These are phyloP conservation scores for Morone chrysops DNA, from an alignment of 2,113 vertebrate species.

Conservation along the genomic window DNA sequence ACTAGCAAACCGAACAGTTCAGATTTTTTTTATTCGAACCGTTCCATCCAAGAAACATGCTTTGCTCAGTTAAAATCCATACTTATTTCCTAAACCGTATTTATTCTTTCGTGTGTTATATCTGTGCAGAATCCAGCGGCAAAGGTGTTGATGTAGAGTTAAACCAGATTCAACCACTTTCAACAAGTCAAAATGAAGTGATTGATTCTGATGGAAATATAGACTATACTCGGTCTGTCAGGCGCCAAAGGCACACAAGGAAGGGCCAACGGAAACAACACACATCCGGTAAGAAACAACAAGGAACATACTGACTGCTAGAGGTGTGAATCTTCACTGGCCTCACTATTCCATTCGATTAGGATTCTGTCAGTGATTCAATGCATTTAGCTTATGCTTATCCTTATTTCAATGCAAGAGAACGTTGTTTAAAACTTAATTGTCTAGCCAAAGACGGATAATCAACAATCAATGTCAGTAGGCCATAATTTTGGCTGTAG, in stretches of 20 bases:
- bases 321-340: too few species aligned
- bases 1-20: too few species aligned
- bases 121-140: slow-evolving; percentile 29
- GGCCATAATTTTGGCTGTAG: too few species aligned
- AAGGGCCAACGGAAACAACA: slow-evolving; percentile 34
- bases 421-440: too few species aligned
- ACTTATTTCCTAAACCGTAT: not conserved
- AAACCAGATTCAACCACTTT: not conserved
- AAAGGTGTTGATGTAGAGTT: slow-evolving; percentile 6
- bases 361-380: too few species aligned
- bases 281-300: slow-evolving; percentile 46
- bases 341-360: too few species aligned
- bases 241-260: not conserved
- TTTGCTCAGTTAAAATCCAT: not conserved
- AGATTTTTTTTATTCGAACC: too few species aligned
- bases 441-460: too few species aligned
- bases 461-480: too few species aligned
- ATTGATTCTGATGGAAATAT: slow-evolving; percentile 18
- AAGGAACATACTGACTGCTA: not conserved
- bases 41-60: too few species aligned
- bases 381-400: too few species aligned
- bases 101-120: not conserved
- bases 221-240: slow-evolving; percentile 10
- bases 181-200: not conserved
- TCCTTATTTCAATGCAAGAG: too few species aligned